phyloP scores from a whole-genome alignment of 2,797 vertebrate species.

The Pseudocheirus occidentalis region DNA sequence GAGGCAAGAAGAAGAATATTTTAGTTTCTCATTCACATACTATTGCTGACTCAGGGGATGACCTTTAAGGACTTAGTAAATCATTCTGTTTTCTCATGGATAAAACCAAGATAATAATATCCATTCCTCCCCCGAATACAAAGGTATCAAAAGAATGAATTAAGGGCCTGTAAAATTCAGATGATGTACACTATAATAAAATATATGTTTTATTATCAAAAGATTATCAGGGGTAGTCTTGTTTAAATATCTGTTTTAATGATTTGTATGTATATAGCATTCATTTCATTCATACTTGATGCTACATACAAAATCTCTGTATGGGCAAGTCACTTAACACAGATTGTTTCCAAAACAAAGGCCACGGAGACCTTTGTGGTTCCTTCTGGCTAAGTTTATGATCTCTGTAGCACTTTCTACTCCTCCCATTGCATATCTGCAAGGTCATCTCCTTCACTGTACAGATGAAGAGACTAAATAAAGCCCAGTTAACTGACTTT shows the following conservation, averaged over 20 bases:
- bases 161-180: not conserved
- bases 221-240: not conserved
- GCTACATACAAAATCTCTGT: not conserved
- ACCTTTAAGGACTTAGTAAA: not conserved
- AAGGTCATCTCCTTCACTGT: not conserved
- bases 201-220: not conserved
- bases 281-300: not conserved
- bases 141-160: not conserved
- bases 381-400: not conserved
- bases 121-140: not conserved
- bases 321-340: not conserved
- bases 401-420: not conserved
- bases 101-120: not conserved
- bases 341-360: not conserved
- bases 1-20: not conserved
- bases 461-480: not conserved
- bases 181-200: not conserved
- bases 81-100: not conserved
- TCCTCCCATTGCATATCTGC: not conserved
- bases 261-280: not conserved
- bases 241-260: not conserved
- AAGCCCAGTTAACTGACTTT: not conserved
- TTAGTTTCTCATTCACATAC: not conserved
- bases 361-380: not conserved
- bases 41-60: not conserved